A percentile compares a stretch with the other conserved stretches of the same genome.
These are phyloP conservation scores for Drosophila sproati DNA, from an alignment of 1,140 invertebrate genomes.

Conservation along the genomic window DNA sequence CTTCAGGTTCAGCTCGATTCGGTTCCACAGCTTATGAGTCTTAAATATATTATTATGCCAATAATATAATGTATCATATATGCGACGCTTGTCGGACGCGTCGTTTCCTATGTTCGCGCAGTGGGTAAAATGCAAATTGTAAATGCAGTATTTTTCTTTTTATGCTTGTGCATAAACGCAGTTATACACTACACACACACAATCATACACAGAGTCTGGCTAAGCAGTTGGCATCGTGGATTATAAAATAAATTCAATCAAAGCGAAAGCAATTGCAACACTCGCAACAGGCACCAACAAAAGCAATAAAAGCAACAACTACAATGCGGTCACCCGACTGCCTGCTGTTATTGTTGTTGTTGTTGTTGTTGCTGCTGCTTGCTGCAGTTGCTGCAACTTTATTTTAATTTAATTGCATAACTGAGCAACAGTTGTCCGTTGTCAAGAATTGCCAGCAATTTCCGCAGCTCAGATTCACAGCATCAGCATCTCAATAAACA, in stretches of 20 bases:
- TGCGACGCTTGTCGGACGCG: conserved; percentile 32
- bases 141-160: conserved; percentile 62
- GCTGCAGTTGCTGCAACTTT: conserved; percentile 59
- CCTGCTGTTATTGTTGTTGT: conserved; percentile 38
- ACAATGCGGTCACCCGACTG: conserved; percentile 55
- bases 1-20: background rate
- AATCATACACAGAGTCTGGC: conserved; percentile 19
- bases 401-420: conserved; percentile 76
- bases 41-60: conserved; percentile 68
- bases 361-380: conserved; percentile 13
- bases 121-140: conserved; percentile 66
- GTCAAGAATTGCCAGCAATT: conserved; percentile 74
- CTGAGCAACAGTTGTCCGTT: conserved; percentile 69
- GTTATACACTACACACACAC: conserved; percentile 23
- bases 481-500: background rate
- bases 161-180: conserved; percentile 46
- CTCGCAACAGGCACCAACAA: conserved; percentile 50
- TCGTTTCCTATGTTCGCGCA: conserved; percentile 57
- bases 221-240: conserved; percentile 62
- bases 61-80: conserved; percentile 61
- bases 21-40: conserved; percentile 29
- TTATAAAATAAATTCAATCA: conserved; percentile 82
- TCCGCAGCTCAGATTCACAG: conserved; percentile 42
- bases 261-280: conserved; percentile 72
- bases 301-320: conserved; percentile 33